phyloP scores from a whole-genome alignment of 2,797 vertebrate species.

The Sandelia bainsii region DNA sequence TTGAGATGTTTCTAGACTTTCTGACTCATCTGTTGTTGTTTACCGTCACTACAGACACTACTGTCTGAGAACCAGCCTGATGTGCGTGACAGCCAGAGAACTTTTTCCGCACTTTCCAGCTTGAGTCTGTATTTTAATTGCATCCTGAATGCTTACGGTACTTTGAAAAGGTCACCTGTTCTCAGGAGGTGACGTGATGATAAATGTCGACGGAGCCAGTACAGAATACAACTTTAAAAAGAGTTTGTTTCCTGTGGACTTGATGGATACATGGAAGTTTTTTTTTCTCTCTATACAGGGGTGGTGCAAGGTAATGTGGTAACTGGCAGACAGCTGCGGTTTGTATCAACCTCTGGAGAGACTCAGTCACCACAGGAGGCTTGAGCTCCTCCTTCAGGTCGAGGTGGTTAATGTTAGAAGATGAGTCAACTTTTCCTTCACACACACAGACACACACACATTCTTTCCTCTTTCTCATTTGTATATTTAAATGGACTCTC shows the following conservation, averaged over 20 bases:
- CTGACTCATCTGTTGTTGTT: neutral
- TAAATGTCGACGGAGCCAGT: constrained; percentile 46
- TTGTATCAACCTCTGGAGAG: constrained; percentile 14
- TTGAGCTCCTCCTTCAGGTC: constrained; percentile 56
- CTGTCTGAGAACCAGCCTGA: constrained; percentile 19
- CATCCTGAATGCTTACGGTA: constrained; percentile 53
- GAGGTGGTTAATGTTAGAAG: constrained; percentile 1
- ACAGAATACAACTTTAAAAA: constrained; percentile 42
- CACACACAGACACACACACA: neutral
- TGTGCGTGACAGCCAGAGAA: constrained; percentile 30
- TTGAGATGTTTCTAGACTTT: no score
- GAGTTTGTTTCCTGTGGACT: constrained; percentile 57
- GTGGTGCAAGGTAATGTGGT: constrained; percentile 18
- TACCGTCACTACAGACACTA: neutral
- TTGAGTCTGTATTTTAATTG: constrained; percentile 57
- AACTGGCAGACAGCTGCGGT: constrained; percentile 22
- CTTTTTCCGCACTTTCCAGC: constrained; percentile 19
- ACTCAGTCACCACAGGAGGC: constrained; percentile 8
- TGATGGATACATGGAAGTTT: constrained; percentile 37
- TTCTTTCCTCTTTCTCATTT: neutral
- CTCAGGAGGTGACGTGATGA: constrained; percentile 64
- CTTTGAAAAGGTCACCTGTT: constrained; percentile 69
- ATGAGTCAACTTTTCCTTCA: neutral
- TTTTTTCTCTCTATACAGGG: neutral
- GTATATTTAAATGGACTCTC: constrained; percentile 30